Evolutionary conservation across 2,888 invertebrate species (phyloP), one percentile per base, ranked within the genome.

Genomic region (Drosophila testacea): DNA sequence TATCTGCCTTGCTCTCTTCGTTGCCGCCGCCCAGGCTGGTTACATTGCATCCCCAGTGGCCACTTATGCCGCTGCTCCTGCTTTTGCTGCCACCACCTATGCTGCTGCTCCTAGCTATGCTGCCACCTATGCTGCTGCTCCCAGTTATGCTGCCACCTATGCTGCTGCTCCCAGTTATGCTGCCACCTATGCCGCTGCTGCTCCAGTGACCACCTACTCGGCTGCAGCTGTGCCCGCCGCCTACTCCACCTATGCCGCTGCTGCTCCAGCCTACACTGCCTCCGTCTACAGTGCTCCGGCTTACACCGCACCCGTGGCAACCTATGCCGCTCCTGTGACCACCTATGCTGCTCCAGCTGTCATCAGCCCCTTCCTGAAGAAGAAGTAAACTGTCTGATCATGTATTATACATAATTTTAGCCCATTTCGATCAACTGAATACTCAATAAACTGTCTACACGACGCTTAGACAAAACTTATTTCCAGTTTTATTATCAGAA

Each of bases 21-120:
- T 90, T 54, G 91, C 90, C 77, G 89, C 67, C 63, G 90, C 89
- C 54, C 89, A 90, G 75, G 91, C 90, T 60, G 87, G 90, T 44
- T 73, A 70, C 60, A 56, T 90, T 60, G 83, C 83, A 4, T 68
- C 80, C 1, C 84, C 75, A 1, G 70, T 84, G 63, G 72, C 48
- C 61, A 64, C 64, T 13, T 67, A 67, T 42, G 73, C 68, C n/a
- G 80, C 83, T 30, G 76, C 80, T 38, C 79, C 86, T 0, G 71
- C 79, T 0, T 79, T 71, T 42, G 67, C 73, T 39, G 69, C 62
- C 34, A 28, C 77, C 62, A 68, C 77, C 22, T 82, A 82, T 47
- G 63, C 77, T 32, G 70, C 78, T 1, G 71, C 81, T 27, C 81
- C 88, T 0, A 56, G 74, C 4, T 81, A 69, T 34, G 70, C 72